These are phyloP conservation scores for Drymonia ruficornis DNA, from an alignment of 2,888 invertebrate genomes.

Conservation along the genomic window DNA sequence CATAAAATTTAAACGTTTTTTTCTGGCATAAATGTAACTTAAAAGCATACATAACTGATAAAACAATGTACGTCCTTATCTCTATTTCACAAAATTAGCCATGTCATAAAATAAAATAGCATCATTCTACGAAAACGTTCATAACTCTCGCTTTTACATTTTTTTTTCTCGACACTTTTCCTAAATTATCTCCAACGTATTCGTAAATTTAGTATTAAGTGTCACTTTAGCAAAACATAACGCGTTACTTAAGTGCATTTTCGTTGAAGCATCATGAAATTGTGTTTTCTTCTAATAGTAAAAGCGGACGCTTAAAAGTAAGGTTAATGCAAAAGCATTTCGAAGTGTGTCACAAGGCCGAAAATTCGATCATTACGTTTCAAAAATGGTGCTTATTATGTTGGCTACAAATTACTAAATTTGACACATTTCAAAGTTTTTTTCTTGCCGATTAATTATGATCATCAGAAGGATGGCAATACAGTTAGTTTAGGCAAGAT, in stretches of 20 bases:
- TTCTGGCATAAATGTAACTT: too few relatives aligned
- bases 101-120: not conserved
- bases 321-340: conserved; percentile 35
- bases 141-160: not conserved
- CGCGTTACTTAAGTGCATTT: conserved; percentile 29
- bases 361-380: too few relatives aligned
- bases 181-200: conserved; percentile 3
- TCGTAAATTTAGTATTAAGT: conserved; percentile 13
- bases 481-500: too few relatives aligned
- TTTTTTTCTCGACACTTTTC: not conserved
- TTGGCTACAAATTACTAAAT: too few relatives aligned
- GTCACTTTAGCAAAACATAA: conserved; percentile 18
- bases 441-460: too few relatives aligned
- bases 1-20: too few relatives aligned
- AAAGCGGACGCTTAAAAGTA: conserved; percentile 31
- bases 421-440: too few relatives aligned
- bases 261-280: conserved; percentile 24
- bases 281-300: conserved; percentile 25
- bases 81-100: too few relatives aligned
- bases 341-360: conserved; percentile 17
- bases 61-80: too few relatives aligned
- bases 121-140: not conserved
- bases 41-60: too few relatives aligned
- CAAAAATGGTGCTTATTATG: too few relatives aligned
- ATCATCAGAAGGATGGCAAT: too few relatives aligned